Conservation (phyloP, 2,888 invertebrate species). For the Nephrotoma guestfalica region DNA sequence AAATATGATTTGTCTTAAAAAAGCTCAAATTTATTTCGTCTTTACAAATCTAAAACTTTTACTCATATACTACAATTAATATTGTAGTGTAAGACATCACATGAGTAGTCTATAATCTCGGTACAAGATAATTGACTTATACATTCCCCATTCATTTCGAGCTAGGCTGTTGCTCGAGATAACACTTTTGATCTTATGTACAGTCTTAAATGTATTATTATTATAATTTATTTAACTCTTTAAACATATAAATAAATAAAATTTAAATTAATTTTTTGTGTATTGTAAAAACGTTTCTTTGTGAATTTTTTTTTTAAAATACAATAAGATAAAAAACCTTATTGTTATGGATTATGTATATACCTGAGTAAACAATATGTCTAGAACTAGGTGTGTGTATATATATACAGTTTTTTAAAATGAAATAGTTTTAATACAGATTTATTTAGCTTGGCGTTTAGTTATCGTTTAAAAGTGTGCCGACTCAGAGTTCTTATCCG, state of each 20-base stretch:
- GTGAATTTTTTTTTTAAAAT: background rate
- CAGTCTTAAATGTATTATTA: background rate
- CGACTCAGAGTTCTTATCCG: background rate
- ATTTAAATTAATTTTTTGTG: background rate
- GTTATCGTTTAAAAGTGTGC: background rate
- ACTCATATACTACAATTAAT: too few species aligned
- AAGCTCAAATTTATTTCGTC: too few species aligned
- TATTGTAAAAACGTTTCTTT: background rate
- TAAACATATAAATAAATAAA: background rate
- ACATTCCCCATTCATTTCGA: background rate
- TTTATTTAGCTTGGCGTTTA: background rate
- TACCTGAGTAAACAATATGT: background rate
- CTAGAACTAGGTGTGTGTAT: background rate
- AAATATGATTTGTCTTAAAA: too few species aligned
- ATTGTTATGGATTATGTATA: background rate
- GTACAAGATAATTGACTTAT: background rate
- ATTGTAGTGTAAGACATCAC: too few species aligned
- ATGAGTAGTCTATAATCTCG: too few species aligned
- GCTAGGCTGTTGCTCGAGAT: background rate
- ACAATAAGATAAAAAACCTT: background rate
- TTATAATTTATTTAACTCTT: background rate
- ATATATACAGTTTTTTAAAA: background rate
- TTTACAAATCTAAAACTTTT: too few species aligned
- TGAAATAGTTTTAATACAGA: background rate
- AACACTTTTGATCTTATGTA: background rate